Base-by-base conservation (phyloP, 1,140 invertebrate genomes). In the Augochlora pura region DNA sequence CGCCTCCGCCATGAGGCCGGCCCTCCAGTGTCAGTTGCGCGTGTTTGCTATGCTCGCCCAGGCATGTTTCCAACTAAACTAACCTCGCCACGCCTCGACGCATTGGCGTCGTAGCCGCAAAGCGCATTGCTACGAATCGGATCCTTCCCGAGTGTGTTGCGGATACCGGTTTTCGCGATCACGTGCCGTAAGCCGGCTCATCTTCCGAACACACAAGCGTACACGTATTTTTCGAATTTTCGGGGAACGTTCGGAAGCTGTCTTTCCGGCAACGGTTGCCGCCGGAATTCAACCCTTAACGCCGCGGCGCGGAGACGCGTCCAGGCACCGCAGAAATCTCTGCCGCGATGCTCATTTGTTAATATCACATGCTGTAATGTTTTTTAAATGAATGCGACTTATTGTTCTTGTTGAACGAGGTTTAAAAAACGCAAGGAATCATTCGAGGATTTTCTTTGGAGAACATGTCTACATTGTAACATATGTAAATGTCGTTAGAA, bases 11-110 rank as follows among this genome's bases (percentile, higher is more conserved):
- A 84, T 82, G 87, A 83, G 84, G 69, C 71, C 80, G 83, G 91
- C 88, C 89, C 86, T 87, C 81, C 85, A 89, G 91, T 91, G 90
- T 91, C 91, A 91, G 91, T 91, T 91, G 88, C 89, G 88, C 89
- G 88, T 91, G 88, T 93, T 92, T 93, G 86, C 89, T 85, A 87
- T 91, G 91, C 88, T 90, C 90, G 88, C 78, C 87, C 86, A 91
- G 87, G 89, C 91, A 91, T 92, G 89, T 90, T 92, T 91, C 90
- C 89, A 92, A 89, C 91, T 89, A 91, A 92, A 91, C 92, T 90
- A 91, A 89, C 89, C 89, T 88, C 78, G 88, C 88, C 88, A 89
- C 86, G 88, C 89, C 86, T 89, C 87, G 87, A 86, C 86, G 86
- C 88, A 90, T 90, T 88, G 88, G 90, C 89, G 90, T 88, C 84